A percentile compares a stretch with the other conserved stretches of the same genome.
phyloP scores from a whole-genome alignment of 2,888 invertebrate genomes.

The Stictocephala bisonia region DNA sequence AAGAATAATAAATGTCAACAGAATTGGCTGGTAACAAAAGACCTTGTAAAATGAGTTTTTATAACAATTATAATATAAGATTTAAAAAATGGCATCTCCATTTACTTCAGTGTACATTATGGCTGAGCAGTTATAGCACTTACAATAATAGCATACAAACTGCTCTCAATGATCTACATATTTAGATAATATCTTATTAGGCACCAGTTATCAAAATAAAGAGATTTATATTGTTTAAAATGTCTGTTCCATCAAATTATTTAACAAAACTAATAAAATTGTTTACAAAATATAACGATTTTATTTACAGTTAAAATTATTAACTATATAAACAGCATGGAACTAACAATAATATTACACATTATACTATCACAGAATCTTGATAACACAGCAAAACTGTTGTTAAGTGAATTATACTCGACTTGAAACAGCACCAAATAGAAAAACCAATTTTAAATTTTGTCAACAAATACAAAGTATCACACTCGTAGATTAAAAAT shows the following conservation, averaged over 20 bases:
- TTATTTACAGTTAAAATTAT: not conserved
- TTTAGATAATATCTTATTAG: not conserved
- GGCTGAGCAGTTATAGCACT: not conserved
- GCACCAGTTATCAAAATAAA: not conserved
- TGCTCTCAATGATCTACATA: no score
- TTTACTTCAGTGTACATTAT: no score
- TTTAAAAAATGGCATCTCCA: no score
- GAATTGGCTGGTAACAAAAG: no score
- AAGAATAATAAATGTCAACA: no score
- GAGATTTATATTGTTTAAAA: not conserved
- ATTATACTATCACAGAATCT: conserved; percentile 29
- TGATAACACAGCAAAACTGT: conserved; percentile 20
- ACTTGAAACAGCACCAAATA: no score
- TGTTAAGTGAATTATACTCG: no score
- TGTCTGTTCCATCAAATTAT: not conserved
- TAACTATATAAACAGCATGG: conserved; percentile 3
- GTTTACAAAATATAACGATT: conserved; percentile 1
- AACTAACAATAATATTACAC: not conserved
- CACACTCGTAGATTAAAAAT: no score
- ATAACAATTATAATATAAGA: no score
- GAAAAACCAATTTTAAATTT: no score
- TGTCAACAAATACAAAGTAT: no score
- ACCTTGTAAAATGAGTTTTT: no score
- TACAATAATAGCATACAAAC: not conserved
- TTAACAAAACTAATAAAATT: not conserved